Base-by-base conservation (phyloP, 2,797 vertebrate species). In the Spatula clypeata region DNA sequence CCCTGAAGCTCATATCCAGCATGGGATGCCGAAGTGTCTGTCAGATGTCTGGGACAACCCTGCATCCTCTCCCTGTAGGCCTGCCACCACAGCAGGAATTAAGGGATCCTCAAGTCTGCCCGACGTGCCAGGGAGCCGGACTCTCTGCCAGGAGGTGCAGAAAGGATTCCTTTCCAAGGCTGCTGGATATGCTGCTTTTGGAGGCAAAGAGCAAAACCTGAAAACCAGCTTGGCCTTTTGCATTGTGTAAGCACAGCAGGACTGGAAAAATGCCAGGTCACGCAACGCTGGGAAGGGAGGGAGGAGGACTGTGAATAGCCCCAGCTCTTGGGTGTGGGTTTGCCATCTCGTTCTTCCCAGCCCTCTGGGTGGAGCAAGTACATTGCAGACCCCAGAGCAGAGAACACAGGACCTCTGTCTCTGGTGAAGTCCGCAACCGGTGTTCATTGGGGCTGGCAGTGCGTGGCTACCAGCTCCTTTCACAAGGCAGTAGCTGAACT, bases 381-480 rank as follows among this genome's bases (percentile, higher is more conserved):
- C 23, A n/a, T 8, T 24, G 10, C 21, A 32, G 58, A 26, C 3
- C 14, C n/a, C 42, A 8, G 55, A 13, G 9, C 45, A 14, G 53
- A 27, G 58, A 57, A 8, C 23, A 42, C 1, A 0, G 0, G 9
- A 0, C 42, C 16, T 2, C n/a, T 62, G 13, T 13, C 54, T 40
- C 42, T 4, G 2, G 65, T 45, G 73, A 51, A 47, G 24, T 57
- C 57, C 10, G 5, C 6, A 2, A 15, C 0, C 2, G 1, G 31
- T 4, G 34, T 31, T 49, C 15, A 1, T 20, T 1, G 1, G 19
- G 31, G 53, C 40, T 23, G 44, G 57, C 32, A 19, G 20, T 0
- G 0, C 8, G 3, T 12, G 40, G 6, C 26, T 54, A 31, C 29
- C 27, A 0, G 0, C 13, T 34, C 62, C 79, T 51, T 54, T 60